Base-by-base conservation (phyloP, 2,888 invertebrate species). In the Pachycephus smyrnensis region DNA sequence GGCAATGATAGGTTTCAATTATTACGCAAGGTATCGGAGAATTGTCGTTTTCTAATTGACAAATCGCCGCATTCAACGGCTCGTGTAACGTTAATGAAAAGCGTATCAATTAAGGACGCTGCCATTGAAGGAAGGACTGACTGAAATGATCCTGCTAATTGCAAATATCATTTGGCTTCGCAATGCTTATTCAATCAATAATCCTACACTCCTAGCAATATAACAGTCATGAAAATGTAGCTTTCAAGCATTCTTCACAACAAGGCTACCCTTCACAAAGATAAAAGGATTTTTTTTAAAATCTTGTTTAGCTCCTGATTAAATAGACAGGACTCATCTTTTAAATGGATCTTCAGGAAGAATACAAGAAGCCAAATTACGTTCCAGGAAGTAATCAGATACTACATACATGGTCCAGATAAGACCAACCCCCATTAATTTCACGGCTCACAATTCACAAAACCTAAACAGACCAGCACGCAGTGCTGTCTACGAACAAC, bases 1-100 rank as follows among this genome's bases (percentile, higher is more conserved):
- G 71, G 15, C 3, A 71, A 31, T 71, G 30, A 71, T 81, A 80
- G 79, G 76, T 77, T 40, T 73, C 23, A 69, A 82, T 82, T 77
- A 80, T 73, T 73, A 31, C 76, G 73, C 76, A 75, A 33, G 11
- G 36, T n/a, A 55, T 55, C 23, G 0, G 40, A 23, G 40, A 55
- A 55, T 23, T 23, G 40, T 23, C 40, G 9, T 55, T 55, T 55
- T 55, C 6, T 23, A 55, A 55, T 55, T 55, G 40, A 23, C 40
- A 55, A 55, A 55, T 55, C 40, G 40, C 23, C 40, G 15, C 40
- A 6, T 23, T 23, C 9, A 55, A 6, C 23, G 40, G 23, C 23
- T 55, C 23, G 40, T 23, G 40, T 55, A 55, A 55, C 40, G 23
- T 23, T 40, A 55, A 55, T 55, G 40, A 55, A 55, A 55, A 55